Percentiles rank a stretch among this genome's conserved stretches.
Conservation (phyloP, 2,888 invertebrate genomes). For the Cheilosia variabilis region DNA sequence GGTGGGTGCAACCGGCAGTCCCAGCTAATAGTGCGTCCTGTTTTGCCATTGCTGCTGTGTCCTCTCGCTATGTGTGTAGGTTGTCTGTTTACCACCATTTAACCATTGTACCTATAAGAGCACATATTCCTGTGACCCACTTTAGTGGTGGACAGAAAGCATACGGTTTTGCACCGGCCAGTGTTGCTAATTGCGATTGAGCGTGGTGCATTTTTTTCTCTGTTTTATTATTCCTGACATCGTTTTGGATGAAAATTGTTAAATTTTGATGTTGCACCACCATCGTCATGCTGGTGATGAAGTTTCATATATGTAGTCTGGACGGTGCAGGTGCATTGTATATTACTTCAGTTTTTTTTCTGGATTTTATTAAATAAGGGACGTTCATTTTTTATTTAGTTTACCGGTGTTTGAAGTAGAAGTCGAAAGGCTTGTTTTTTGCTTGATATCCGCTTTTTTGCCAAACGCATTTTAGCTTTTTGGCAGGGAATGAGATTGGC, state of each 20-base stretch:
- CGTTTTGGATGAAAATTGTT: constrained; percentile 54
- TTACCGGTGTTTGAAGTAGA: constrained; percentile 32
- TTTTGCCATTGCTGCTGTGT: constrained; percentile 7
- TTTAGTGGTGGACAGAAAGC: constrained; percentile 13
- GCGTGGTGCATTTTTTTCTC: constrained; percentile 21
- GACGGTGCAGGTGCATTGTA: constrained; percentile 19
- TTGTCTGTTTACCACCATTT: constrained; percentile 54
- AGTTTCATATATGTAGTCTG: constrained; percentile 28
- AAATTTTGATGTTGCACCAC: constrained; percentile 56
- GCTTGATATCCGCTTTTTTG: constrained; percentile 8
- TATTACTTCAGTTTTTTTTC: constrained; percentile 19
- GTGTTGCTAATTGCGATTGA: constrained; percentile 66
- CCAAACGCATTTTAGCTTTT: constrained; percentile 16
- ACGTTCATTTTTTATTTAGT: constrained; percentile 24
- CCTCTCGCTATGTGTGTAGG: constrained; percentile 8
- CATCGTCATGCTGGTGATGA: constrained; percentile 11
- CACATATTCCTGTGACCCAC: constrained; percentile 55
- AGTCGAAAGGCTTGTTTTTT: constrained; percentile 33
- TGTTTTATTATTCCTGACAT: constrained; percentile 35
- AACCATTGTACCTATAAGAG: constrained; percentile 43
- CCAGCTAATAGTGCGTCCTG: constrained; percentile 61
- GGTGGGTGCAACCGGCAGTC: constrained; percentile 37
- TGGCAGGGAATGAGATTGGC: background rate
- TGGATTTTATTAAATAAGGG: constrained; percentile 46
- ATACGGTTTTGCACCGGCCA: constrained; percentile 16